Evolutionary conservation across 1,140 invertebrate genomes (phyloP), one percentile per base, ranked within the genome.

Genomic region (Ephestia elutella): DNA sequence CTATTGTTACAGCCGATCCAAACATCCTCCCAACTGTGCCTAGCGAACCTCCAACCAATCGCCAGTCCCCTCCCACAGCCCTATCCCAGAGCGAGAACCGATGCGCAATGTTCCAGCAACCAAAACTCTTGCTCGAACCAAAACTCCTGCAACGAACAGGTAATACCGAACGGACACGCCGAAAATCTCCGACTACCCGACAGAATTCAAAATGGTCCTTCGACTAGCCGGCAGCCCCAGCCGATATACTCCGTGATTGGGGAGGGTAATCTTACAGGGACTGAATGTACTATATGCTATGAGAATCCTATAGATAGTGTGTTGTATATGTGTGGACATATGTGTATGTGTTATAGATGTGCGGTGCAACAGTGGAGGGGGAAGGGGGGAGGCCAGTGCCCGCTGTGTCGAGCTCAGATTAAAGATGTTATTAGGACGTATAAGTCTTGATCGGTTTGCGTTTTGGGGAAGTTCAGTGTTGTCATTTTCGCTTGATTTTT

Each of bases 301-400:
- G 97, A 99, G 81, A 93, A 96, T 68, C 92, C 92, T 55, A 96
- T 98, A 51, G 96, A 99, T 86, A 95, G 95, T 70, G 97, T 98
- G 18, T 90, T 99, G 17, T 99, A 99, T 79, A 96, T 95, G 90
- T 99, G 98, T 84, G 97, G 98, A 38, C 97, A 99, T 89, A 98
- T 99, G 96, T 99, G 98, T 78, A 98, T 99, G 97, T 99, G 98
- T 82, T 99, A 96, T 76, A 91, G 96, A n/a, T 99, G 97, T 89
- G 97, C 97, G 1, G 91, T 95, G 13, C 94, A 97, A 68, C 96
- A 98, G 75, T 97, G 96, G 95, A 90, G 94, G 44, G 94, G 95
- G 17, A 95, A 95, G 71, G 95, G 95, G 0, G 95, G 95, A 38
- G 95, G 95, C 1, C 94, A 97, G 68, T 99, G 98, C 87, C 98